Evolutionary conservation across 2,113 vertebrate species (phyloP), one percentile per base, ranked within the genome.

Genomic region (Podarcis cretensis): DNA sequence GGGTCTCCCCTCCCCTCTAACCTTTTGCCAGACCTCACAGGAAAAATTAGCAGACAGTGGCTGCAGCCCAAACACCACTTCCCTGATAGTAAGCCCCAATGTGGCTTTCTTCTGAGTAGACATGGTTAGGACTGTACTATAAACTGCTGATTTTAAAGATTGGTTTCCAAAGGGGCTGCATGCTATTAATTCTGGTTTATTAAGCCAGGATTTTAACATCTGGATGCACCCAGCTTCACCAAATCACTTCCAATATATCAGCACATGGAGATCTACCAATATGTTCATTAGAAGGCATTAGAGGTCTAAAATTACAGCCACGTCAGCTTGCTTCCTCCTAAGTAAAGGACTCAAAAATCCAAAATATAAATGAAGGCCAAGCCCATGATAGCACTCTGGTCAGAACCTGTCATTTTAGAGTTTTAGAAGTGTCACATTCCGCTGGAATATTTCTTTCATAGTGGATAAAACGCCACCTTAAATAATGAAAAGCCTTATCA

Each of bases 391-490:
- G 37, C 40, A 48, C 65, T 59, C 69, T 59, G 21, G 6, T 59
- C 40, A 73, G 69, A n/a, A 14, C 54, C 30, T 30, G 9, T 18
- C 6, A 25, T 74, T 74, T 57, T 35, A 59, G n/a, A 30, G 43
- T 30, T 18, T 48, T 4, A 63, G 48, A 80, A 57, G 37, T 81
- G 86, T 82, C 81, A 25, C 30, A 93, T 90, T 78, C 83, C 82
- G 69, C 37, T 21, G 85, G 83, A 87, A n/a, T 1, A 37, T 40
- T 0, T 89, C 25, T 78, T 89, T 89, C 75, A 91, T 91, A 92
- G 65, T 73, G 69, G 27, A 93, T 85, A 92, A 43, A 43, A 89
- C 93, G 74, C 59, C 85, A 92, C 65, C 20, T 66, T 40, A 63
- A 79, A 68, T 69, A 54, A 81, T 81, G 21, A 81, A 66, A 35